A percentile compares a stretch with the other conserved stretches of the same genome.
phyloP scores from a whole-genome alignment of 1,140 invertebrate genomes.

The Acarapis woodi region DNA sequence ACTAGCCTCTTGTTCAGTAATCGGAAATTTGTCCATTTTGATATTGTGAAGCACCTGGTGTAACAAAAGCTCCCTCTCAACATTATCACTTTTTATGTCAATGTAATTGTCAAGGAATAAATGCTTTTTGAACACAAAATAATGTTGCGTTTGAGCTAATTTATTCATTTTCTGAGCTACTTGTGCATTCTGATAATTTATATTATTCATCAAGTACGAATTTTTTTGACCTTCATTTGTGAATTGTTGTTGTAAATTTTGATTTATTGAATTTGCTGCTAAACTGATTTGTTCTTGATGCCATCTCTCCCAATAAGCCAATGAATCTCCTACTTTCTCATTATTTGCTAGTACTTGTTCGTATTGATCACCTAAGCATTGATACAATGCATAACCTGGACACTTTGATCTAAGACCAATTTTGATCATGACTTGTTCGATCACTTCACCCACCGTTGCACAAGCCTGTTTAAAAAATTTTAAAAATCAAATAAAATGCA shows the following conservation, averaged over 20 bases:
- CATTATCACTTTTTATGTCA: slow-evolving; percentile 48
- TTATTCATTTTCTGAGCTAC: background rate
- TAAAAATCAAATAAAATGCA: no score
- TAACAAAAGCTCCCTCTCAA: slow-evolving; percentile 83
- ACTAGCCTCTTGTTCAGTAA: slow-evolving; percentile 70
- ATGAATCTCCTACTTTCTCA: slow-evolving; percentile 71
- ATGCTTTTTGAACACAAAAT: slow-evolving; percentile 37
- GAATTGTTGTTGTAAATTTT: background rate
- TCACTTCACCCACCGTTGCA: slow-evolving; percentile 53
- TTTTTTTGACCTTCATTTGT: background rate
- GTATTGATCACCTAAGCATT: slow-evolving; percentile 15
- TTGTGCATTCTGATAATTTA: background rate
- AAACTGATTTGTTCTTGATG: slow-evolving; percentile 12
- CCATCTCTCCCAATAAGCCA: slow-evolving; percentile 75
- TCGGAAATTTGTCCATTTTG: slow-evolving; percentile 57
- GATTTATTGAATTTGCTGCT: background rate
- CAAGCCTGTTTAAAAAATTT: no score
- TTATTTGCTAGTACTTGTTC: slow-evolving; percentile 33
- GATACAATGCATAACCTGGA: slow-evolving; percentile 47
- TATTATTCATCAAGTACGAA: background rate
- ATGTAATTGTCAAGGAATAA: slow-evolving; percentile 58
- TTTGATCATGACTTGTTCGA: slow-evolving; percentile 45
- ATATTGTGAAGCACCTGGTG: slow-evolving; percentile 73
- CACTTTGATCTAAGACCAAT: slow-evolving; percentile 58
- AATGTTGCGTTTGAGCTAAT: slow-evolving; percentile 18